Evolutionary conservation across 2,113 vertebrate species (phyloP).

Genomic region (Pituophis catenifer): DNA sequence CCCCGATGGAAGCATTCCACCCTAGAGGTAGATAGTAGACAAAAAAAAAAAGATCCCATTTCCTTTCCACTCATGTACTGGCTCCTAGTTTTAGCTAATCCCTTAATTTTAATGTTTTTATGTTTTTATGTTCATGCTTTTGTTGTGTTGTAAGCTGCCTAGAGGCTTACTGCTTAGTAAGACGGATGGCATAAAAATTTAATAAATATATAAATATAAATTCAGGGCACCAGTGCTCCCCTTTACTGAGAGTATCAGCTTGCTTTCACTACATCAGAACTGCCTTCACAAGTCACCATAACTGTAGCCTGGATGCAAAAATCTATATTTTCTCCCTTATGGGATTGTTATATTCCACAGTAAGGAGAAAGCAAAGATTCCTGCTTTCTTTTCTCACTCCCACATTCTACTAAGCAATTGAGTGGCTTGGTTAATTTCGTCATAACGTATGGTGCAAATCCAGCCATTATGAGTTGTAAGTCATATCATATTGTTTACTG

Average conservation of each 20-base stretch:
- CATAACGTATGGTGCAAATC: neutral
- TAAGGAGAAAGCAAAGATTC: neutral
- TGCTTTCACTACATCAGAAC: neutral
- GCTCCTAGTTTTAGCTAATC: too few relatives aligned
- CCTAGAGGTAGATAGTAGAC: neutral
- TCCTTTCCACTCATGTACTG: too few relatives aligned
- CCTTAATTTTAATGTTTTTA: too few relatives aligned
- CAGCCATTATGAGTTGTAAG: neutral
- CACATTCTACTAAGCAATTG: neutral
- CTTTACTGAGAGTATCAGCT: neutral
- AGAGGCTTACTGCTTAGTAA: neutral
- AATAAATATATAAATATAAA: neutral
- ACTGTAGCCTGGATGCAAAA: neutral
- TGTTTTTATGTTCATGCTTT: too few relatives aligned
- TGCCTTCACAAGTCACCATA: neutral
- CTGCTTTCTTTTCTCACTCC: neutral
- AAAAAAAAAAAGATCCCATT: neutral
- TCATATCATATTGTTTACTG: neutral
- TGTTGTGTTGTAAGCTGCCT: neutral
- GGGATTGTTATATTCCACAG: neutral
- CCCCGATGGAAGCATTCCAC: neutral
- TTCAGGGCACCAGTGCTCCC: neutral
- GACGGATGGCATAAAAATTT: neutral
- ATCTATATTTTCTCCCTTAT: neutral
- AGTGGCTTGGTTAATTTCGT: neutral